A percentile compares a stretch with the other conserved stretches of the same genome.
These are phyloP conservation scores for Styela clava DNA, from an alignment of 23 tunicate genomes.

Conservation along the genomic window DNA sequence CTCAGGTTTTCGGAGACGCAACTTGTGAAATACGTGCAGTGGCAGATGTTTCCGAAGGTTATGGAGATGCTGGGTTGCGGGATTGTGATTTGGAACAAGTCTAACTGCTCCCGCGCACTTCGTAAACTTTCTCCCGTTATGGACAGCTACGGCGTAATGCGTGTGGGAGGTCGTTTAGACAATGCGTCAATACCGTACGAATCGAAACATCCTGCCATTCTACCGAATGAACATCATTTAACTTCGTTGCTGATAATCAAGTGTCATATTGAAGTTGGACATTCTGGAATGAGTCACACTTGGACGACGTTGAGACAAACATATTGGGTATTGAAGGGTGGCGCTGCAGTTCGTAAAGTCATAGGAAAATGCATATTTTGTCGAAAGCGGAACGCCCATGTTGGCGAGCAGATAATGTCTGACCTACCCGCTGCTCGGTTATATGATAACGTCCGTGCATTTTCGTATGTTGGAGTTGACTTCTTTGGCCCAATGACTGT, in stretches of 20 bases:
- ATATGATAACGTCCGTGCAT: too few species aligned
- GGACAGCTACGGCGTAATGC: too few species aligned
- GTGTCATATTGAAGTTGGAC: background rate
- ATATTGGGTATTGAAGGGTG: background rate
- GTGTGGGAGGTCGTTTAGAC: background rate
- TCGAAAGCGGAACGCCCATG: background rate
- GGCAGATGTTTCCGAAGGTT: too few species aligned
- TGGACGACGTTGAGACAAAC: background rate
- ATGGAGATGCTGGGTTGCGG: too few species aligned
- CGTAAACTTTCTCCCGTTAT: too few species aligned
- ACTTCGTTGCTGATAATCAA: background rate
- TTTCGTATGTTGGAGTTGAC: background rate
- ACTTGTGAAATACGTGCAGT: too few species aligned
- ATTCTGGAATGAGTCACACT: background rate
- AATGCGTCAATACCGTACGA: background rate
- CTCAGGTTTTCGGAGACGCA: too few species aligned
- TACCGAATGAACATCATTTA: background rate
- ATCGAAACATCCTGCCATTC: background rate
- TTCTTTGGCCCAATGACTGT: background rate
- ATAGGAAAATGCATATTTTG: background rate
- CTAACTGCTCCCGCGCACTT: too few species aligned
- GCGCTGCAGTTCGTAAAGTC: background rate
- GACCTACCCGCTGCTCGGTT: background rate
- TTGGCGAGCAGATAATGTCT: background rate
- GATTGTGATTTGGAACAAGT: too few species aligned